Conservation (phyloP, 2,113 vertebrate species). For the Sciurus niger region DNA sequence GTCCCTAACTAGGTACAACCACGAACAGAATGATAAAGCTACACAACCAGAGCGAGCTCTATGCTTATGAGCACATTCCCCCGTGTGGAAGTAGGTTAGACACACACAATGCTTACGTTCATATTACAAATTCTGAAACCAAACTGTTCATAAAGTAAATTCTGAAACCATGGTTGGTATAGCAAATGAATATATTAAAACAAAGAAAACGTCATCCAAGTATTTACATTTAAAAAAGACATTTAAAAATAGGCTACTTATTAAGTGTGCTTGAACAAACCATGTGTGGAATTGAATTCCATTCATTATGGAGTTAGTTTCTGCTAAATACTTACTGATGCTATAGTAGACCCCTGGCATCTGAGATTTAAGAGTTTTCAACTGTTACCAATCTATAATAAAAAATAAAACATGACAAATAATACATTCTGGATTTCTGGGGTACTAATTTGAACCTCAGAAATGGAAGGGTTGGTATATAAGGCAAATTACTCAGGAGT, state of each 20-base stretch:
- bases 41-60: conserved; percentile 43
- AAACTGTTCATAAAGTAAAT: conserved; percentile 62
- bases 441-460: background rate
- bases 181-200: conserved; percentile 73
- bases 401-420: background rate
- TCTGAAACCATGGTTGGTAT: conserved; percentile 59
- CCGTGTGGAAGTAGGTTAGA: background rate
- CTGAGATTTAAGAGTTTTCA: conserved; percentile 40
- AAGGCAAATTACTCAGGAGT: background rate
- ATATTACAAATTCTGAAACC: conserved; percentile 64
- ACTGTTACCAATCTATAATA: conserved; percentile 39
- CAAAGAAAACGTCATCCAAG: conserved; percentile 67
- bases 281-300: conserved; percentile 85
- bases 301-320: conserved; percentile 78
- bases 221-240: conserved; percentile 77
- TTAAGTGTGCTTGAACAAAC: conserved; percentile 85
- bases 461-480: background rate
- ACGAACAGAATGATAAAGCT: conserved; percentile 51
- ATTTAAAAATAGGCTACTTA: conserved; percentile 79
- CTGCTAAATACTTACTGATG: conserved; percentile 72
- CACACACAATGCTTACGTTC: conserved; percentile 43
- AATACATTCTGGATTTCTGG: background rate
- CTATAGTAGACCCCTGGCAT: conserved; percentile 56
- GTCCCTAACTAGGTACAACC: background rate
- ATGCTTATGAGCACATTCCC: conserved; percentile 58